These are phyloP conservation scores for Nemoura dubitans DNA, from an alignment of 2,888 invertebrate species.

Conservation along the genomic window DNA sequence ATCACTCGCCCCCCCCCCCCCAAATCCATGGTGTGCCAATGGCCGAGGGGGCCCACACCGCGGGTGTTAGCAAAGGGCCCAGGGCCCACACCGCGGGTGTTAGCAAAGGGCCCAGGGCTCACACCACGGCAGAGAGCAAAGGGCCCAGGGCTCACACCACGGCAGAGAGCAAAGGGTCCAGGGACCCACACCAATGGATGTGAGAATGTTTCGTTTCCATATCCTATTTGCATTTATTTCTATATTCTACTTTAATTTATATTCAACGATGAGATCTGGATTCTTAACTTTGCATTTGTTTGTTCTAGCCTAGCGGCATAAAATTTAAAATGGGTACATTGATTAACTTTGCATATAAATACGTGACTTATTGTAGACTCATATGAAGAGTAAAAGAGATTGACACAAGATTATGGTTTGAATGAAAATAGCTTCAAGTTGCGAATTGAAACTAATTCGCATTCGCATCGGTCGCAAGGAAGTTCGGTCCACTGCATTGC, in stretches of 20 bases:
- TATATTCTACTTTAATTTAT: neutral
- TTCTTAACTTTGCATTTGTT: neutral
- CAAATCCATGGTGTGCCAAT: conserved; percentile 48
- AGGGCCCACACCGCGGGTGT: too few relatives aligned
- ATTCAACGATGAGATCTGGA: neutral
- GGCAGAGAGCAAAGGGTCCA: too few relatives aligned
- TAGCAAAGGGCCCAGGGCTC: too few relatives aligned
- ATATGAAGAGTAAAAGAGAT: neutral
- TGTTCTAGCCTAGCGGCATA: neutral
- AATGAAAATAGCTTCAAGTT: neutral
- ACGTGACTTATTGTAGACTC: neutral
- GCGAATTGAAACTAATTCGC: too few relatives aligned
- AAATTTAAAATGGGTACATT: neutral
- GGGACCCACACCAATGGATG: too few relatives aligned
- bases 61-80: too few relatives aligned
- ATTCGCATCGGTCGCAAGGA: neutral
- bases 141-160: too few relatives aligned
- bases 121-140: too few relatives aligned
- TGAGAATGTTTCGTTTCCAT: neutral
- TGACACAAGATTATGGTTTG: neutral
- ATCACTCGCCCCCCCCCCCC: too few relatives aligned
- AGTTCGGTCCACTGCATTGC: neutral
- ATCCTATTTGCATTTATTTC: neutral
- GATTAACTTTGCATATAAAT: neutral
- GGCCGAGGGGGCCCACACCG: conserved; percentile 25